phyloP scores from a whole-genome alignment of 1,140 invertebrate species.

The Hylyphantes graminicola region DNA sequence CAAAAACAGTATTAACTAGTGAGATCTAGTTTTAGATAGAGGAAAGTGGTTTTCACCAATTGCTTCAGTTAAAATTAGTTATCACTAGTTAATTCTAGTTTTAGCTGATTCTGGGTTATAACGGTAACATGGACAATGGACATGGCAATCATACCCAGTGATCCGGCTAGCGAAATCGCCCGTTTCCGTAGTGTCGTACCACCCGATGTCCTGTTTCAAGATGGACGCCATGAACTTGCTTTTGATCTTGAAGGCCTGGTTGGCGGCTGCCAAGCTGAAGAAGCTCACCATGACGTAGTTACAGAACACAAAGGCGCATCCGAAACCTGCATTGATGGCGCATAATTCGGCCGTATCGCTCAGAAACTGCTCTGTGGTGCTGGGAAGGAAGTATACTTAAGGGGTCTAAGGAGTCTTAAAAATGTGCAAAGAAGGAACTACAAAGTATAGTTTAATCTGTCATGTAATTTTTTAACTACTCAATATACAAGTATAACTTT shows the following conservation, averaged over 20 bases:
- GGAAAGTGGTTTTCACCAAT: too few species aligned
- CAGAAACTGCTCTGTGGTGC: constrained; percentile 32
- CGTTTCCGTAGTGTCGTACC: constrained; percentile 84
- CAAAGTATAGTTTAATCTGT: too few species aligned
- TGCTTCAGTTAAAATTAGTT: too few species aligned
- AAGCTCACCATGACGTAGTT: constrained; percentile 75
- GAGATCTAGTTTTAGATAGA: too few species aligned
- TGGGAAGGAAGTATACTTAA: background rate
- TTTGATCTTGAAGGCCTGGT: constrained; percentile 70
- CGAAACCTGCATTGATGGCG: constrained; percentile 73
- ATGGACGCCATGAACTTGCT: constrained; percentile 69
- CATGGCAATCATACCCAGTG: constrained; percentile 74
- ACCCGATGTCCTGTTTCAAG: constrained; percentile 79
- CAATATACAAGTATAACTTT: too few species aligned
- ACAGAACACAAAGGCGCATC: constrained; percentile 73
- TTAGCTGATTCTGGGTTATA: too few species aligned
- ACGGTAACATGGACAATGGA: too few species aligned
- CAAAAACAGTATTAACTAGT: too few species aligned
- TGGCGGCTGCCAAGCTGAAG: constrained; percentile 76
- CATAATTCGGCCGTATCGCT: constrained; percentile 63
- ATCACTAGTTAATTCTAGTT: too few species aligned
- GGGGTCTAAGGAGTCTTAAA: too few species aligned
- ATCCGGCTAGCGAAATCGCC: constrained; percentile 85
- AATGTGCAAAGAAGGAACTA: too few species aligned
- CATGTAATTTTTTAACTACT: too few species aligned